A percentile compares a stretch with the other conserved stretches of the same genome.
Conservation (phyloP, 2,888 invertebrate genomes). For the Parnassius apollo region DNA sequence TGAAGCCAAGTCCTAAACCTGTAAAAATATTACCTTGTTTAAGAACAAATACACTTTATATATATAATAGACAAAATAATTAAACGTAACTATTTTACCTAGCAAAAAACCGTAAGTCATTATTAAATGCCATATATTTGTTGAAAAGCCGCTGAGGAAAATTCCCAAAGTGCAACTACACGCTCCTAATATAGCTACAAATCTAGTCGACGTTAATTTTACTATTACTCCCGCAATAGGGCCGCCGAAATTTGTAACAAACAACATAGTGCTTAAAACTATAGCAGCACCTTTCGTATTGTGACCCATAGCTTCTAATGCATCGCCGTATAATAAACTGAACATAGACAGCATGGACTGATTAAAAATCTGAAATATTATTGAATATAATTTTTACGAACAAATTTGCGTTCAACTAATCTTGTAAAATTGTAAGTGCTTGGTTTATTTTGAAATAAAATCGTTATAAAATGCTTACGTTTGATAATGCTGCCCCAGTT, state of each 20-base stretch:
- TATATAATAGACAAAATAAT: background rate
- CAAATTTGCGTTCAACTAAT: too few relatives aligned
- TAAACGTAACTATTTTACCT: conserved; percentile 52
- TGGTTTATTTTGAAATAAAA: too few relatives aligned
- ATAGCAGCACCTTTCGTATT: conserved; percentile 85
- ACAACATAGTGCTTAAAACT: conserved; percentile 85
- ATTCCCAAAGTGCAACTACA: conserved; percentile 64
- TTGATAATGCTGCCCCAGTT: conserved; percentile 83
- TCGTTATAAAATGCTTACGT: conserved; percentile 76
- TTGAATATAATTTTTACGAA: background rate
- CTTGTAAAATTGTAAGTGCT: too few relatives aligned
- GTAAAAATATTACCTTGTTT: conserved; percentile 33
- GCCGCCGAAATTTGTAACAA: conserved; percentile 84
- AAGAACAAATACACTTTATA: background rate
- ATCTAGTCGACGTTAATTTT: conserved; percentile 66
- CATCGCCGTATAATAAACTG: conserved; percentile 85
- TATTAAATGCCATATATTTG: conserved; percentile 67
- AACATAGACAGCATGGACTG: conserved; percentile 86
- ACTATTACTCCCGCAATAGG: conserved; percentile 86
- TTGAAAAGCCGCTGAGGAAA: conserved; percentile 70
- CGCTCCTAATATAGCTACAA: conserved; percentile 67
- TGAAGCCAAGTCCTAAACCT: conserved; percentile 86
- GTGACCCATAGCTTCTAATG: conserved; percentile 82
- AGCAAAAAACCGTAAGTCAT: conserved; percentile 69
- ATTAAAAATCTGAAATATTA: conserved; percentile 82